Evolutionary conservation across 2,113 vertebrate species (phyloP), one percentile per base, ranked within the genome.

Genomic region (Ptilorrhoa leucosticta): DNA sequence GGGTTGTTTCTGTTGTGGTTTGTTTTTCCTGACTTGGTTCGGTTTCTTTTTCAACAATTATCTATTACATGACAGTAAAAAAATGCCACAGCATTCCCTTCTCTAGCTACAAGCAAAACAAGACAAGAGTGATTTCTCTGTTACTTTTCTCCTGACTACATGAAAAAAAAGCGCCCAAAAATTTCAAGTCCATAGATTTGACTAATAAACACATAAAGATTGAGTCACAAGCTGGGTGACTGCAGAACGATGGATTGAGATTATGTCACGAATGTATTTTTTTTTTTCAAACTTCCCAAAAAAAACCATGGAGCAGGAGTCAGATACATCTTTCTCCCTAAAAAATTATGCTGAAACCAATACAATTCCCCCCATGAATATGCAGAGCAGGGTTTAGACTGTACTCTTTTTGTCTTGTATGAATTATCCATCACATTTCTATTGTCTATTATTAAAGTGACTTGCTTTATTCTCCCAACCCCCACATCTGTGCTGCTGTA

Each of bases 401-500:
- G 58, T 87, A 87, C 53, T 90, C 73, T 64, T 95, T 96, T 85
- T 90, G 83, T 93, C 69, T 53, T 42, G 35, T 45, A 85, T 96
- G 89, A 93, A 96, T 96, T 88, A 93, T 61, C 96, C 96, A 95
- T 94, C 93, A 57, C 87, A 65, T 94, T 94, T 79, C 77, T 85
- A 58, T 83, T 95, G 90, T 90, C 53, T 48, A 66, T 96, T 94
- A 96, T 66, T 86, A 82, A 92, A 97, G 91, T 91, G 83, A 91
- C 77, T 94, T 91, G 81, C 61, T 94, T 83, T 68, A 78, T 85
- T 58, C 54, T 69, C 93, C 82, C 78, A 72, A 17, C 75, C 96
- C 82, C 96, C 63, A 87, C 96, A 97, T 91, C 94, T 96, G 75
- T 91, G 72, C 92, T 96, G 91, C 89, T 92, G 90, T 68, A 96